Evolutionary conservation across 2,113 vertebrate species (phyloP), one percentile per base, ranked within the genome.

Genomic region (Serilophus lunatus): DNA sequence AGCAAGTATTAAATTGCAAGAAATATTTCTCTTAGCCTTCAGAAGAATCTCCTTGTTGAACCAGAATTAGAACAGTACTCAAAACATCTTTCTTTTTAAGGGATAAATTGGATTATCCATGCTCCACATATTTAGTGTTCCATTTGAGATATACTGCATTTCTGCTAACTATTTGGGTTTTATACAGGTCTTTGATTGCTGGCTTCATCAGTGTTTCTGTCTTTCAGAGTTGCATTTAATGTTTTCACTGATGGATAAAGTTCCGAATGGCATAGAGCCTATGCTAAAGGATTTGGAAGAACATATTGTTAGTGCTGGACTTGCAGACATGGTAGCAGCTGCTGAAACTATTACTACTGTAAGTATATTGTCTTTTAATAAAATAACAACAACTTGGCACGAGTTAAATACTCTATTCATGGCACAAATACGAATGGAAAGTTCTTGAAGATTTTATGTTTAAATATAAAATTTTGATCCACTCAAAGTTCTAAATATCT

Each of bases 221-320:
- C 88, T 92, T 95, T 97, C 71, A 99, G 99, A 99, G 95, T 96
- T 99, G 83, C 99, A 99, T 95, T 98, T 99, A 95, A 99, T 99
- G 99, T 99, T 99, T 98, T 99, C 99, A 11, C 97, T 99, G 82
- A 99, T 99, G 99, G 99, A 99, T 98, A 99, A 99, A 98, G 99
- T 99, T 93, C 99, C 99, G 2, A 99, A 98, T 95, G 99, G 99
- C 75, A 99, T 99, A 84, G 99, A 99, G 90, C 99, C 99, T 80
- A 99, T 99, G 99, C 97, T 99, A 82, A 99, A 99, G 97, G 99
- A 99, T 96, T 98, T 99, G 94, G 99, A 99, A 97, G 99, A 99
- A n/a, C 99, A 99, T 97, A 99, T 99, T 96, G 98, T 99, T 97
- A 99, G 98, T 90, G 99, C 99, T 65, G 99, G 99, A 85, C 98